A percentile compares a stretch with the other conserved stretches of the same genome.
phyloP scores from a whole-genome alignment of 2,797 vertebrate genomes.

The Sebastes taczanowskii region DNA sequence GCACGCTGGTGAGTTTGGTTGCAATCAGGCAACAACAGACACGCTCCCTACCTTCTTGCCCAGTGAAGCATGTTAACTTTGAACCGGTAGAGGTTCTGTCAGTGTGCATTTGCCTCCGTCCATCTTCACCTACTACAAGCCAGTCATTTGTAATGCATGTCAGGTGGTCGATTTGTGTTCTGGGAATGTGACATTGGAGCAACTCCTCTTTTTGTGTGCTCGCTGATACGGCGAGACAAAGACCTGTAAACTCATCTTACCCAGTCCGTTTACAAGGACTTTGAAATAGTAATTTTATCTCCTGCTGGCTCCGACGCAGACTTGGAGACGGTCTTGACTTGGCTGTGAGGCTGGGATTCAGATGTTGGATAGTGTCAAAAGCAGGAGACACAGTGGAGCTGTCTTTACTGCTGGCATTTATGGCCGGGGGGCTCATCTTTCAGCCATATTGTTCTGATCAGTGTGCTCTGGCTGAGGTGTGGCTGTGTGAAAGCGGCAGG shows the following conservation, averaged over 20 bases:
- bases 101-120: constrained; percentile 72
- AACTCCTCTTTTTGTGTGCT: constrained; percentile 35
- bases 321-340: constrained; percentile 56
- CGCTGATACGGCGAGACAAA: constrained; percentile 38
- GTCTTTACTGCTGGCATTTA: constrained; percentile 78
- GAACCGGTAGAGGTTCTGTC: constrained; percentile 54
- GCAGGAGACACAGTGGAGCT: constrained; percentile 69
- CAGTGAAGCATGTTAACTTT: constrained; percentile 50
- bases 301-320: constrained; percentile 42
- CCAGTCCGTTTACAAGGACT: constrained; percentile 69
- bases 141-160: constrained; percentile 72
- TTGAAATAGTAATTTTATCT: constrained; percentile 73
- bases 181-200: constrained; percentile 69
- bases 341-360: constrained; percentile 68
- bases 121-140: constrained; percentile 72
- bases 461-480: constrained; percentile 68
- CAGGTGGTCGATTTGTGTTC: constrained; percentile 74
- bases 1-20: constrained; percentile 39
- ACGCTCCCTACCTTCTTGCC: constrained; percentile 38
- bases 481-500: constrained; percentile 69
- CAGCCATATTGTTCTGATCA: constrained; percentile 81
- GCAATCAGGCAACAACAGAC: constrained; percentile 35
- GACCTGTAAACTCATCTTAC: constrained; percentile 68
- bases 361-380: constrained; percentile 73
- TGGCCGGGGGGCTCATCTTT: constrained; percentile 73